Base-by-base conservation (phyloP, 2,888 invertebrate species). In the Choristoneura rosaceana region DNA sequence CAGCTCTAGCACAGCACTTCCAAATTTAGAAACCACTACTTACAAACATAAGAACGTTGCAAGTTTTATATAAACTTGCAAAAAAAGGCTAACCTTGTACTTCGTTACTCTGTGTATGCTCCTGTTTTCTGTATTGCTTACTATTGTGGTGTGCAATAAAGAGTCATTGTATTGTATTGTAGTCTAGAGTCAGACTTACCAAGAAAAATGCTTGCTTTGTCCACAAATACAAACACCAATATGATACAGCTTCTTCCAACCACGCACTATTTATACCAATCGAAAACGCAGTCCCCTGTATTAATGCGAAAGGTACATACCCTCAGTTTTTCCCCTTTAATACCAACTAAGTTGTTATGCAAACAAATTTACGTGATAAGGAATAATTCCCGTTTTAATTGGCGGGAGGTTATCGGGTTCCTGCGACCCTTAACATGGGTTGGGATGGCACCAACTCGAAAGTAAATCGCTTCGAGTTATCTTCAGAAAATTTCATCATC, bases 361-460 rank as follows among this genome's bases (percentile, higher is more conserved):
- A 17, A 47, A 64, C 43, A 10, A 70, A 62, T 70, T 64, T 63
- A 17, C 47, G 45, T 70, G 70, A 70, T 64, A 70, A 70, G 59
- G 64, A 64, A 70, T 64, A 70, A 64, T 58, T 70, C 64, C 59
- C 64, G 38, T 59, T 69, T 64, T 64, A 70, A 64, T 64, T 64
- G 47, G 43, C 12, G 45, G 38, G 10, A 64, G 41, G 58, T 59
- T 64, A 59, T 59, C 59, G 59, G 59, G 38, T 64, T 64, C 17
- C 17, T 25, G n/a, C 10, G 17, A 9, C 58, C 70, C 34, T 2
- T 62, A 69, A n/a, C 52, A 55, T 50, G 34, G 64, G 38, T 43
- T n/a, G 55, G 10, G 14, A 5, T 25, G n/a, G 34, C 25, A 25
- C 25, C 25, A 14, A 50, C 47, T 68, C 38, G n/a, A 25, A 10